phyloP scores from a whole-genome alignment of 2,888 invertebrate genomes.

The Phyllotreta cruciferae region DNA sequence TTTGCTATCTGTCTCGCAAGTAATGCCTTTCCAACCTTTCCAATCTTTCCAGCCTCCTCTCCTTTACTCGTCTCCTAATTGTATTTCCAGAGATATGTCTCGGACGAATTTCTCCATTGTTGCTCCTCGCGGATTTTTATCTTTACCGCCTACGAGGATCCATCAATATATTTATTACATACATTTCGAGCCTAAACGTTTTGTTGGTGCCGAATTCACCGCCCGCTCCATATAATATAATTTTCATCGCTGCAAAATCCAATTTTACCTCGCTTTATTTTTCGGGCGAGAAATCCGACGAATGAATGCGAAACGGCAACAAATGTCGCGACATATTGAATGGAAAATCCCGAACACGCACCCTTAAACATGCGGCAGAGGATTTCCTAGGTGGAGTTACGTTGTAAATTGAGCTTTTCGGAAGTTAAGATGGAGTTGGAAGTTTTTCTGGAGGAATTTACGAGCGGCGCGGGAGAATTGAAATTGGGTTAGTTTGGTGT shows the following conservation, averaged over 20 bases:
- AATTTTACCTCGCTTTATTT: slow-evolving; percentile 55
- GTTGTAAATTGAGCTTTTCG: background rate
- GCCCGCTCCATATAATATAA: background rate
- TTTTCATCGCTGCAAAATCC: slow-evolving; percentile 7
- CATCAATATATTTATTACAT: background rate
- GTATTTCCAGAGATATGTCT: slow-evolving; percentile 34
- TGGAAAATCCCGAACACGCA: slow-evolving; percentile 41
- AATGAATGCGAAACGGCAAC: slow-evolving; percentile 67
- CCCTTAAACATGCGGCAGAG: slow-evolving; percentile 38
- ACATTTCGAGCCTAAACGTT: background rate
- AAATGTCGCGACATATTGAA: slow-evolving; percentile 60
- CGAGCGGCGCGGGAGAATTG: slow-evolving; percentile 21
- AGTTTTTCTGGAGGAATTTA: slow-evolving; percentile 31
- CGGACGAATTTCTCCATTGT: slow-evolving; percentile 27
- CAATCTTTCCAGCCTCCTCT: slow-evolving; percentile 23
- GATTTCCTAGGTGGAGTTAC: slow-evolving; percentile 32
- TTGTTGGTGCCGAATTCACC: background rate
- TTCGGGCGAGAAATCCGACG: slow-evolving; percentile 41
- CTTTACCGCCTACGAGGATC: slow-evolving; percentile 9
- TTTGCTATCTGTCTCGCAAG: slow-evolving; percentile 28
- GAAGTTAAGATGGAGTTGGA: slow-evolving; percentile 1
- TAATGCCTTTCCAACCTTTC: slow-evolving; percentile 30
- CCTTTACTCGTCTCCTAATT: slow-evolving; percentile 31
- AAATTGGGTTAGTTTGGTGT: slow-evolving; percentile 33
- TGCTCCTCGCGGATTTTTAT: slow-evolving; percentile 18